Conservation (phyloP, 2,797 vertebrate species). For the Protosalanx chinensis region DNA sequence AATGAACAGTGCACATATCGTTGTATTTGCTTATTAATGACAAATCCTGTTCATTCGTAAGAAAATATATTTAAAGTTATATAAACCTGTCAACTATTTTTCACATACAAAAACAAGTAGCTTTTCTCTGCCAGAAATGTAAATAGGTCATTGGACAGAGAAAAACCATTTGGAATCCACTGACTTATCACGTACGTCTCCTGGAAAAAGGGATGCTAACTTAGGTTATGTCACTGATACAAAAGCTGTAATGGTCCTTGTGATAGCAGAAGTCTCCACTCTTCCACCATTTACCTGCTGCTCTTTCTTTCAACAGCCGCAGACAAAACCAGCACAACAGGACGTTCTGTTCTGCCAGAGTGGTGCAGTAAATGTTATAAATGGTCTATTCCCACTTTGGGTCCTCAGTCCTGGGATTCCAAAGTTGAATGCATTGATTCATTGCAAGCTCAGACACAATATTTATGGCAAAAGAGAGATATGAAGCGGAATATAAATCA, state of each 20-base stretch:
- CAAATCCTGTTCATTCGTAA: background rate
- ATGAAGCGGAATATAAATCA: constrained; percentile 5
- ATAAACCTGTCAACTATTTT: background rate
- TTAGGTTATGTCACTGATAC: no score
- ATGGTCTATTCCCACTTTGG: constrained; percentile 20
- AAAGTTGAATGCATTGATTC: constrained; percentile 29
- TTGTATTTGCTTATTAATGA: no score
- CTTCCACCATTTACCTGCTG: background rate
- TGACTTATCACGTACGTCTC: no score
- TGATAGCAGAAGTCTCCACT: background rate
- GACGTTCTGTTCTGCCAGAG: constrained; percentile 12
- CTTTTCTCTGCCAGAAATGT: background rate
- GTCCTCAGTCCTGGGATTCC: constrained; percentile 18
- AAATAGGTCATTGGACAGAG: background rate
- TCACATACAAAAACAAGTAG: background rate
- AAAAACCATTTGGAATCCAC: background rate
- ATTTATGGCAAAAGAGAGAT: constrained; percentile 27
- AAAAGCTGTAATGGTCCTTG: background rate
- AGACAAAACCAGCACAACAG: background rate
- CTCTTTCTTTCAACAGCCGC: background rate
- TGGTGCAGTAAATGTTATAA: constrained; percentile 23
- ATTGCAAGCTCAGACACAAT: constrained; percentile 24
- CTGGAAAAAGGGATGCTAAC: no score
- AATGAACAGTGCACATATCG: no score
- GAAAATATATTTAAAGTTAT: background rate